Conservation (phyloP, 2,888 invertebrate genomes). For the Drosophila eohydei region DNA sequence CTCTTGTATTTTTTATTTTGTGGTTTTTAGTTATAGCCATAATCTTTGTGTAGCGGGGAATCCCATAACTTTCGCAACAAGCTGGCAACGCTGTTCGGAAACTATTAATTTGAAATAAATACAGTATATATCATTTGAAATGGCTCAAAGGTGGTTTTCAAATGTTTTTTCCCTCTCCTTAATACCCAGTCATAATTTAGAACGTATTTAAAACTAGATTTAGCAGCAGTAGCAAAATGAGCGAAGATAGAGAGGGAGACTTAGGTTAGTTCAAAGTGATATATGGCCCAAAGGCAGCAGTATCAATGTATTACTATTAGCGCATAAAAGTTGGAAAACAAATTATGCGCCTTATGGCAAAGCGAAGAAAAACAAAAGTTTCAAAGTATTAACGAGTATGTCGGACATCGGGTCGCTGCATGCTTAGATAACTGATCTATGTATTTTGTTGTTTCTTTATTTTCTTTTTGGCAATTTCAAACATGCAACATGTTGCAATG, state of each 20-base stretch:
- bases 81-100: conserved; percentile 28
- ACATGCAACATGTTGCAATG: conserved; percentile 76
- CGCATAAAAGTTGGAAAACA: conserved; percentile 29
- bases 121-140: conserved; percentile 25
- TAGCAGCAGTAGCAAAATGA: neutral
- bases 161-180: neutral
- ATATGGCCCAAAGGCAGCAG: neutral
- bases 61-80: conserved; percentile 41
- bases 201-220: conserved; percentile 20
- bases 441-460: conserved; percentile 23
- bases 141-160: conserved; percentile 21
- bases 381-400: conserved; percentile 24
- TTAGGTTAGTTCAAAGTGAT: neutral
- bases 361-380: neutral
- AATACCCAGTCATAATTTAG: conserved; percentile 11
- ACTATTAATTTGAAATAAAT: conserved; percentile 59
- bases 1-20: conserved; percentile 12
- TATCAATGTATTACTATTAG: conserved; percentile 21
- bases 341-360: conserved; percentile 23
- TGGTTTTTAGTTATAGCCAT: conserved; percentile 10
- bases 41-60: conserved; percentile 7
- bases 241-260: neutral
- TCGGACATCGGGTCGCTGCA: conserved; percentile 21
- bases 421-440: conserved; percentile 58
- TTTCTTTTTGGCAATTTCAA: conserved; percentile 58